Evolutionary conservation across 1,140 invertebrate genomes (phyloP).

Genomic region (Drosophila mayri): DNA sequence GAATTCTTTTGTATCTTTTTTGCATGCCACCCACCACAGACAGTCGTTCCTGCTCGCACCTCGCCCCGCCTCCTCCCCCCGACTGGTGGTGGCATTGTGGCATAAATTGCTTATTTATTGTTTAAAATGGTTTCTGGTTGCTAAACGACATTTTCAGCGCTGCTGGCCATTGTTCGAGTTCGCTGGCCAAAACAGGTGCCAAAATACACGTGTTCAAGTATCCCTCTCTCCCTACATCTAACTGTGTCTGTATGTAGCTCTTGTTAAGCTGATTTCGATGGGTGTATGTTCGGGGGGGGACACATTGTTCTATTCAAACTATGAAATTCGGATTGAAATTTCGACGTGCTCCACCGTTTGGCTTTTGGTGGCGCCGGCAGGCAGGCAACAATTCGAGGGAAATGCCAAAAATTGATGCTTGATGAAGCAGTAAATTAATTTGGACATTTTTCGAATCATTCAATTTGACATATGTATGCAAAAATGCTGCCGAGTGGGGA

Average conservation of each 20-base stretch:
- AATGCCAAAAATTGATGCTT: constrained; percentile 50
- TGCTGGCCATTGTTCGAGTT: constrained; percentile 40
- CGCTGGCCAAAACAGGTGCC: constrained; percentile 39
- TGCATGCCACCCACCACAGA: constrained; percentile 47
- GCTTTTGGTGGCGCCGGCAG: constrained; percentile 27
- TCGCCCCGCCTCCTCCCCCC: not conserved
- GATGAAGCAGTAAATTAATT: constrained; percentile 58
- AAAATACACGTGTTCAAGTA: constrained; percentile 39
- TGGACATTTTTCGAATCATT: constrained; percentile 48
- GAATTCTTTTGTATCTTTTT: constrained; percentile 54
- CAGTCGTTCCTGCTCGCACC: not conserved
- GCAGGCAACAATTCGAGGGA: constrained; percentile 31
- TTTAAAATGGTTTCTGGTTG: constrained; percentile 73
- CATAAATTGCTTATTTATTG: constrained; percentile 82
- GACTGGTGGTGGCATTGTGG: constrained; percentile 35
- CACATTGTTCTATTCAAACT: constrained; percentile 42
- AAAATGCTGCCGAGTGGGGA: constrained; percentile 6
- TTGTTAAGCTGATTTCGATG: constrained; percentile 32
- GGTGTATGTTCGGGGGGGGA: not conserved
- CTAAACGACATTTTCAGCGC: constrained; percentile 66
- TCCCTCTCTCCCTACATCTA: not conserved
- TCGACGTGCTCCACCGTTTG: constrained; percentile 4
- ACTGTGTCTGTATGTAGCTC: constrained; percentile 10
- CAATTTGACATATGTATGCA: constrained; percentile 23
- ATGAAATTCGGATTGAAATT: constrained; percentile 36